Conservation (phyloP, 2,888 invertebrate species). For the Artemia sinica region DNA sequence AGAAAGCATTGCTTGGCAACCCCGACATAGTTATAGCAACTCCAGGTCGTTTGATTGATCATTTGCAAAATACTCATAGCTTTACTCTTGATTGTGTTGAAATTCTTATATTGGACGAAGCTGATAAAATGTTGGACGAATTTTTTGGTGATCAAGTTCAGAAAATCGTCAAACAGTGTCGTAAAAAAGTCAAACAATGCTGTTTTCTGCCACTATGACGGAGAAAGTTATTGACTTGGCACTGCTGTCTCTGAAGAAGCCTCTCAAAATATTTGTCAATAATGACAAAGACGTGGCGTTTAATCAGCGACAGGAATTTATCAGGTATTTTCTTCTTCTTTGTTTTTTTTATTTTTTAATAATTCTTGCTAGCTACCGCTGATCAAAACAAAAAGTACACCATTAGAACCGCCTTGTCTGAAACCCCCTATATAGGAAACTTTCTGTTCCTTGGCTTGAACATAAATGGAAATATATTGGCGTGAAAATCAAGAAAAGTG, state of each 20-base stretch:
- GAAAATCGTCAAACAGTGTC: constrained; percentile 82
- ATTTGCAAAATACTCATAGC: constrained; percentile 81
- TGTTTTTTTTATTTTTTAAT: background rate
- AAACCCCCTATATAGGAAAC: no score
- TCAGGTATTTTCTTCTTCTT: constrained; percentile 38
- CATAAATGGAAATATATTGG: no score
- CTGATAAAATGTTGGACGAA: constrained; percentile 88
- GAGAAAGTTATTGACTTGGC: constrained; percentile 88
- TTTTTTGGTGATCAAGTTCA: constrained; percentile 99
- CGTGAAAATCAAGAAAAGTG: no score
- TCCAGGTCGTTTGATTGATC: constrained; percentile 92
- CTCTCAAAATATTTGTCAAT: constrained; percentile 86
- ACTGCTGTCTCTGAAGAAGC: constrained; percentile 74
- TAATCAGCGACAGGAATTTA: constrained; percentile 87
- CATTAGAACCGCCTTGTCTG: no score
- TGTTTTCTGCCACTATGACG: constrained; percentile 99
- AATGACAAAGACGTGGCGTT: constrained; percentile 88
- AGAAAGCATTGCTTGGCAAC: constrained; percentile 60
- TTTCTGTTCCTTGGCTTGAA: no score
- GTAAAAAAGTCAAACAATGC: constrained; percentile 80
- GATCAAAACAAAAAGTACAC: no score
- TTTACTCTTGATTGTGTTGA: constrained; percentile 77
- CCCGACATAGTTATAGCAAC: constrained; percentile 97
- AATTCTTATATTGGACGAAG: constrained; percentile 61
- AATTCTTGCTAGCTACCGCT: no score